These are phyloP conservation scores for Norana najaformis DNA, from an alignment of 2,888 invertebrate genomes.

Conservation along the genomic window DNA sequence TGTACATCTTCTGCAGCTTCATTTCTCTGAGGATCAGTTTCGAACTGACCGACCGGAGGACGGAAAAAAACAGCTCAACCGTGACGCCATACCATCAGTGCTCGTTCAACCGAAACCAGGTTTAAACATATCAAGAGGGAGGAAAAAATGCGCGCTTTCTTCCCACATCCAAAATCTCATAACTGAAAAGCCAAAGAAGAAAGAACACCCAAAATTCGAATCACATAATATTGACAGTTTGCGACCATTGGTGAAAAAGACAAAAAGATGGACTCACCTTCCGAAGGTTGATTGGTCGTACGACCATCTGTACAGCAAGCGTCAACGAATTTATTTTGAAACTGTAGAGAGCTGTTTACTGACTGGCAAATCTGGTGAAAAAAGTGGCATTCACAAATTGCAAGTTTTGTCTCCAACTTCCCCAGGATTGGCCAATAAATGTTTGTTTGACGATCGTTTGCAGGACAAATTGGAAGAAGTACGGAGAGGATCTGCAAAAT, in stretches of 20 bases:
- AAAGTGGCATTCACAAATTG: too few relatives aligned
- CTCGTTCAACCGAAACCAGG: not conserved
- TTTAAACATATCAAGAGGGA: not conserved
- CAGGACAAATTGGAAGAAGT: not conserved
- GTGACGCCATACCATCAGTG: not conserved
- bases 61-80: not conserved
- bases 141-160: not conserved
- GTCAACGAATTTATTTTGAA: not conserved
- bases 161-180: not conserved
- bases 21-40: slow-evolving; percentile 2
- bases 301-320: not conserved
- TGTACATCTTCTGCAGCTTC: not conserved
- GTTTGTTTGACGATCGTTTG: too few relatives aligned
- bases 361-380: not conserved
- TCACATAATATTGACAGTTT: not conserved
- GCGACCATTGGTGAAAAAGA: not conserved
- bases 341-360: not conserved
- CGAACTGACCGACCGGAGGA: not conserved
- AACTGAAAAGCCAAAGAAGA: not conserved
- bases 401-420: too few relatives aligned
- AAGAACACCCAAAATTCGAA: not conserved
- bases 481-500: not conserved
- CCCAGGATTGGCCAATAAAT: too few relatives aligned
- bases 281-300: not conserved
- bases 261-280: not conserved